Conservation (phyloP, 2,888 invertebrate genomes). For the Dicyrtomina minuta region DNA sequence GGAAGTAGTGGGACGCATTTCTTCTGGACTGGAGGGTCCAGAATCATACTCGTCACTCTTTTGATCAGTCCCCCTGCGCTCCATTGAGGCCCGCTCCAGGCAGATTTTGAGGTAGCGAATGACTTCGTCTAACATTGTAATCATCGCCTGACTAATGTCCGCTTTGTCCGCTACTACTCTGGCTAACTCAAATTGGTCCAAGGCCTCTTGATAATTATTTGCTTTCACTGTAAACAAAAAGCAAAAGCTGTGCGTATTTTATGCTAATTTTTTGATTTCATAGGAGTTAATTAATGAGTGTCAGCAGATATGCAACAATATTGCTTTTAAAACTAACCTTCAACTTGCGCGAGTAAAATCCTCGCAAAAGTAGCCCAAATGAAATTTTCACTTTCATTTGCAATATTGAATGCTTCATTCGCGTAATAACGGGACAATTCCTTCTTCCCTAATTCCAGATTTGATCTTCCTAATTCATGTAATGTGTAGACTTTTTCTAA, state of each 20-base stretch:
- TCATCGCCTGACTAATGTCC: not conserved
- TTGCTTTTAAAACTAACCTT: slow-evolving; percentile 14
- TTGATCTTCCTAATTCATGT: slow-evolving; percentile 30
- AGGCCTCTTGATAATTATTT: not conserved
- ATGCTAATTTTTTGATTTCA: no score
- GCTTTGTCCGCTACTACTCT: not conserved
- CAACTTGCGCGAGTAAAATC: no score
- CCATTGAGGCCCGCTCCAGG: no score
- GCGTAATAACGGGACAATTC: slow-evolving; percentile 26
- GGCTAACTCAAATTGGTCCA: not conserved
- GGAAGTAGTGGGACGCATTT: no score
- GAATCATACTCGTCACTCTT: no score
- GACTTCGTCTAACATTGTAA: slow-evolving; percentile 1
- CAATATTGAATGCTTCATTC: slow-evolving; percentile 14
- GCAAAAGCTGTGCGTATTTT: not conserved
- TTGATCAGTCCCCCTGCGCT: no score
- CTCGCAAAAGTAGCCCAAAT: no score
- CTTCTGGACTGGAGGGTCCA: no score
- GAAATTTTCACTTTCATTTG: no score
- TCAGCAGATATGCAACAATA: not conserved
- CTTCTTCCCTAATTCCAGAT: slow-evolving; percentile 21
- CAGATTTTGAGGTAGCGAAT: slow-evolving; percentile 4
- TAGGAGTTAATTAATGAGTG: no score
- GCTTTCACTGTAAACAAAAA: slow-evolving; percentile 2
- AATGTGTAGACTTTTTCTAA: slow-evolving; percentile 24